Base-by-base conservation (phyloP, 2,113 vertebrate genomes). In the Cochlearius cochlearius region DNA sequence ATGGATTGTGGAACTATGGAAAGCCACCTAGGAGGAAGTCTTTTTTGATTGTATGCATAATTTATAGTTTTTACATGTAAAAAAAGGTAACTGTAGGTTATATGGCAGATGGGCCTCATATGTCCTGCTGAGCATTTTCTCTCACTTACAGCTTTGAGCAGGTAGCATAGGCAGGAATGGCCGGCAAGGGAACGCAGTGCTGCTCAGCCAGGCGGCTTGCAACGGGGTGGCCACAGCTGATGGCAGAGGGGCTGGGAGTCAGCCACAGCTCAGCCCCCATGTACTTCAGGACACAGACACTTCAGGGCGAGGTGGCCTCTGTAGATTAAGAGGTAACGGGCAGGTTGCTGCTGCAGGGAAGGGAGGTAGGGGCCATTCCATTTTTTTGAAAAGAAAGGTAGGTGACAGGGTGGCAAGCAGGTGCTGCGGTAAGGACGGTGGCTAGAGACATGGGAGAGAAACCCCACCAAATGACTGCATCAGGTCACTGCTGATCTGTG, bases 351-450 rank as follows among this genome's bases (percentile, higher is more conserved):
- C 53, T 55, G 59, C 29, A 81, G 29, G 30, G 26, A 60, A 64
- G 29, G 26, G 20, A 78, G 15, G 5, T 12, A 45, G n/a, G 9
- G 9, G 10, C 9, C 4, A 0, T 11, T 52, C 9, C 10, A 25
- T 68, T 80, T 27, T 47, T 12, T 66, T 50, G 43, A 23, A 71
- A 41, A 80, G 34, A 21, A 34, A 43, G 22, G 23, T 20, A 43
- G 36, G 34, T n/a, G 11, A 30, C 29, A 41, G 68, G 49, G 38
- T 39, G 9, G 27, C 15, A 52, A 55, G 32, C 0, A 1, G 25
- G 4, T 34, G 25, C 5, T 32, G 26, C 18, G 39, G 30, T 71
- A 34, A 74, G 30, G 25, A 14, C 36, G 18, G 25, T 71, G 41
- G 29, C 10, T 30, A 53, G 19, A 68, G 25, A 32, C 34, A 8